Evolutionary conservation across 2,797 vertebrate genomes (phyloP).

Genomic region (Avahi laniger): DNA sequence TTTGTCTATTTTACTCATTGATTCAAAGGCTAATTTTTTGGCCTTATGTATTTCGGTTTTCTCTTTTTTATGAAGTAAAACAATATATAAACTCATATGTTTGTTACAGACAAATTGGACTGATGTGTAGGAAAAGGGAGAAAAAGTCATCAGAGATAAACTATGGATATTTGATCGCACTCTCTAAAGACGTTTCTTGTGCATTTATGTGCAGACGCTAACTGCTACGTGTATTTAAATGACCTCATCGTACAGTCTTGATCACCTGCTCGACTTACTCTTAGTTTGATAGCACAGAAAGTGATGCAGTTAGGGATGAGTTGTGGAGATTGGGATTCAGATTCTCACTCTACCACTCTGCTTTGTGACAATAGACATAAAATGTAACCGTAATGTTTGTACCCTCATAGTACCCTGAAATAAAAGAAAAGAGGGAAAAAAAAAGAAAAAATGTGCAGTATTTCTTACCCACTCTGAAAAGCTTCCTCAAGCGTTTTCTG

Average conservation of each 20-base stretch:
- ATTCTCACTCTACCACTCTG: neutral
- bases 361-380: neutral
- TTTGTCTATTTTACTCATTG: neutral
- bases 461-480: neutral
- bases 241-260: rapidly evolving
- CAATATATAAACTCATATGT: rapidly evolving
- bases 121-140: neutral
- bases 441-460: too few species aligned
- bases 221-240: rapidly evolving
- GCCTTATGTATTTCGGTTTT: neutral
- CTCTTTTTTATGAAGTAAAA: neutral
- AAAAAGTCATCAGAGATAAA: neutral
- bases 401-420: too few species aligned
- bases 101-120: neutral
- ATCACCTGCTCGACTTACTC: neutral
- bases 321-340: too few species aligned
- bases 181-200: neutral
- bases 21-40: neutral
- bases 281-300: too few species aligned
- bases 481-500: neutral
- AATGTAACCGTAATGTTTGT: too few species aligned
- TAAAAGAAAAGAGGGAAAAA: too few species aligned
- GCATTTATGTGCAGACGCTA: rapidly evolving
- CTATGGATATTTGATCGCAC: rapidly evolving
- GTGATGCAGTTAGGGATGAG: neutral